Evolutionary conservation across 2,797 vertebrate species (phyloP).

Genomic region (Notamacropus eugenii): DNA sequence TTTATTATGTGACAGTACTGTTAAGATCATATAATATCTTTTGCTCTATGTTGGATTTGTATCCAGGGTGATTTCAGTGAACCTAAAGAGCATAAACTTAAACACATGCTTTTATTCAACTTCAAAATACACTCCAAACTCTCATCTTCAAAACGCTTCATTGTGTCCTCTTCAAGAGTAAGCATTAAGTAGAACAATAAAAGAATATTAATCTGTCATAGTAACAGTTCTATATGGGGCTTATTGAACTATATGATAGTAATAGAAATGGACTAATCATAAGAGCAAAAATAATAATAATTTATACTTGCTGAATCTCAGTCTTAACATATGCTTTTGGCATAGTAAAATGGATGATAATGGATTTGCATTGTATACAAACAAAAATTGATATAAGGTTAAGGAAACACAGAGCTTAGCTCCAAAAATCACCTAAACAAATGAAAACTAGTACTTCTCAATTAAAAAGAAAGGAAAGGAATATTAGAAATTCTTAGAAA

Average conservation of each 20-base stretch:
- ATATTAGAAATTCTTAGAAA: background rate
- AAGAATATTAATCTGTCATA: background rate
- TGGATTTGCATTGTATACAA: background rate
- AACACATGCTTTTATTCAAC: background rate
- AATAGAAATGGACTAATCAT: background rate
- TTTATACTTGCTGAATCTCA: background rate
- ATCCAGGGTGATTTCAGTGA: no score
- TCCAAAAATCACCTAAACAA: background rate
- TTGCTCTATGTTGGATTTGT: no score
- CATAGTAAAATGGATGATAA: background rate
- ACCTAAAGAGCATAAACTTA: background rate
- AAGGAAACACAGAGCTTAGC: background rate
- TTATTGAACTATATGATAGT: background rate
- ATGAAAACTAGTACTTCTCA: background rate
- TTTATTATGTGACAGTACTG: background rate
- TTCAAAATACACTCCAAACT: background rate
- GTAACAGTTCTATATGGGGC: accelerated
- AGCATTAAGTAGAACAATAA: background rate
- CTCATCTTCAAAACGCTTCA: background rate
- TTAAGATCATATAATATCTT: background rate
- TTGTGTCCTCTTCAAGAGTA: background rate
- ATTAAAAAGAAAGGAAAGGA: background rate
- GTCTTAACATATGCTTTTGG: background rate
- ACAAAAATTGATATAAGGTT: no score
- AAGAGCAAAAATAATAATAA: no score